A percentile compares a stretch with the other conserved stretches of the same genome.
phyloP scores from a whole-genome alignment of 92 coral and sea anemone genomes.

The Paramuricea clavata region DNA sequence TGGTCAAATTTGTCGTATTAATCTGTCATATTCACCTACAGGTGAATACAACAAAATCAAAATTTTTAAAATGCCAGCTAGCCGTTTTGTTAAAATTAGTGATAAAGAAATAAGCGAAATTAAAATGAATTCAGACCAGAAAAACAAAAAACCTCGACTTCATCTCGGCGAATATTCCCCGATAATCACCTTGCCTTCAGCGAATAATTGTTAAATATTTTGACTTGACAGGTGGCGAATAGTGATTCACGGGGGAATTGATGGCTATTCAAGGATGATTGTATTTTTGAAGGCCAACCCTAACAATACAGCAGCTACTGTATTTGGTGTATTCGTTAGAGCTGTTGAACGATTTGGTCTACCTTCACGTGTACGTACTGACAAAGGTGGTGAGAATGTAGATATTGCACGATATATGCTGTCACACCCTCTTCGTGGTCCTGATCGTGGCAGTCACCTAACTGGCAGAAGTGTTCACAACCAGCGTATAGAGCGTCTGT shows the following conservation, averaged over 20 bases:
- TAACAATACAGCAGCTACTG: conserved; percentile 63
- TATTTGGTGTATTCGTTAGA: conserved; percentile 27
- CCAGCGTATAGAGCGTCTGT: conserved; percentile 52
- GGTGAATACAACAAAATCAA: no score
- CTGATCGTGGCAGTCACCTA: conserved; percentile 60
- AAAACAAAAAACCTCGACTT: no score
- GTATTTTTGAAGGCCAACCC: conserved; percentile 56
- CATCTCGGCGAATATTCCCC: no score
- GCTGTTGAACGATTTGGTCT: conserved; percentile 65
- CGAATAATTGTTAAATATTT: background rate
- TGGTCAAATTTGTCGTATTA: no score
- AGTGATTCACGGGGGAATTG: conserved; percentile 63
- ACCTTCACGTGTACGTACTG: conserved; percentile 52
- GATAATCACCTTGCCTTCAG: no score
- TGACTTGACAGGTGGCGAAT: conserved; percentile 59
- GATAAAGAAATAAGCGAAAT: no score
- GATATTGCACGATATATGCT: conserved; percentile 63
- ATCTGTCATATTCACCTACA: no score
- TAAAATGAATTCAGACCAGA: no score
- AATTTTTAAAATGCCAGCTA: no score
- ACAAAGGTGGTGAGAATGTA: conserved; percentile 69
- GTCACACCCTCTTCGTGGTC: conserved; percentile 58
- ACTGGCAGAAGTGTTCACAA: conserved; percentile 58
- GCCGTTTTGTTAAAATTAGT: no score
- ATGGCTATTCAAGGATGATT: conserved; percentile 65